Evolutionary conservation across 2,113 vertebrate genomes (phyloP), one percentile per base, ranked within the genome.

Genomic region (Delphinapterus leucas): DNA sequence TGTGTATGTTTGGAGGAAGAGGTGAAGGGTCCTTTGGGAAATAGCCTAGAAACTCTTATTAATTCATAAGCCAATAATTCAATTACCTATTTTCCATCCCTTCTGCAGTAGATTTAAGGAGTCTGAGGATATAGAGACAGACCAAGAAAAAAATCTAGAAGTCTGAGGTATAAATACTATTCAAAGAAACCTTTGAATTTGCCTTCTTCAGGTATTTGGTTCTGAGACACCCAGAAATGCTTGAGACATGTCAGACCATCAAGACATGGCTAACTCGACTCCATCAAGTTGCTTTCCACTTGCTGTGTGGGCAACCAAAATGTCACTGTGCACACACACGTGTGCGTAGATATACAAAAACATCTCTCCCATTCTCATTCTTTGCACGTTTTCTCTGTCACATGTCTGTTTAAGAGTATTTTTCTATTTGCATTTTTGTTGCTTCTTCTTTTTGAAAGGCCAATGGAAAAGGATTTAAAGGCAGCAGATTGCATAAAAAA

Each of bases 381-480:
- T 73, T 8, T 25, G 53, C 23, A 6, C 60, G 6, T 21, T 25
- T 11, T 8, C 41, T 65, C 11, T 73, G 31, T 58, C 36, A 77
- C 21, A 83, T 60, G 44, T 25, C 67, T 0, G 6, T 88, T 63
- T 83, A 74, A 2, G 0, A 28, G 95, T n/a, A 44, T 73, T 58
- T 85, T 79, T 70, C 53, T 92, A 41, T 83, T 94, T 68, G 85
- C 96, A 55, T 96, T 97, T 95, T 94, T 76, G 18, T 65, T 95
- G 60, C 33, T 88, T 36, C 18, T 38, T 10, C 1, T 74, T 97
- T 93, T 76, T 41, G 86, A 79, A 90, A 71, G 47, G 68, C n/a
- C 9, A 97, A 2, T 60, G 86, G 38, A 47, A 85, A 93, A 68
- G 20, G 49, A 25, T 79, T 71, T 55, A 67, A 96, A 89, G 71